Evolutionary conservation across 2,888 invertebrate species (phyloP).

Genomic region (Acanthosepion lycidas): DNA sequence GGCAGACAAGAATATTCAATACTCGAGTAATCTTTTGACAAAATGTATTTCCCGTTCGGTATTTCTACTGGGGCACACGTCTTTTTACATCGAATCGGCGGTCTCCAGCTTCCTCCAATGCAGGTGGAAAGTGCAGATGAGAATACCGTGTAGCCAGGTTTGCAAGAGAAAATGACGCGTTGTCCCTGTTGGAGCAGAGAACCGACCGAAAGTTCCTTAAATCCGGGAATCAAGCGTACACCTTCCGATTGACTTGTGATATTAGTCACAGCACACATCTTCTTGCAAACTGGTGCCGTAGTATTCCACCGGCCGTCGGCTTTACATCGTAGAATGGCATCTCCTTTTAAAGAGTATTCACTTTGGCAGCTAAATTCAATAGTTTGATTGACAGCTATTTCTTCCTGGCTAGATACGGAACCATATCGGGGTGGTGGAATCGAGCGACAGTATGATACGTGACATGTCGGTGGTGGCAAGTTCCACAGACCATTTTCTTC

Average conservation of each 20-base stretch:
- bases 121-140: not conserved
- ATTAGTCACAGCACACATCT: not conserved
- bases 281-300: not conserved
- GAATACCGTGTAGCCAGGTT: not conserved
- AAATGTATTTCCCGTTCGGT: not conserved
- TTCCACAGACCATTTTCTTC: not conserved
- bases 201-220: not conserved
- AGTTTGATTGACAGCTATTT: not conserved
- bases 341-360: not conserved
- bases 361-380: not conserved
- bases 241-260: not conserved
- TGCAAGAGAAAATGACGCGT: not conserved
- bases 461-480: not conserved
- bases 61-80: not conserved
- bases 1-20: not conserved
- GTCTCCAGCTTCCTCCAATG: not conserved
- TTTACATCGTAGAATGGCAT: not conserved
- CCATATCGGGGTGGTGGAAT: not conserved
- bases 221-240: not conserved
- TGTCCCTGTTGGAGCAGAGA: not conserved
- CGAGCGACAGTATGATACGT: not conserved
- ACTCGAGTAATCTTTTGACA: not conserved
- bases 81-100: not conserved
- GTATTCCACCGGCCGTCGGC: not conserved
- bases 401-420: not conserved